A percentile compares a stretch with the other conserved stretches of the same genome.
phyloP scores from a whole-genome alignment of 2,888 invertebrate genomes.

The Aphelenchoides bicaudatus region DNA sequence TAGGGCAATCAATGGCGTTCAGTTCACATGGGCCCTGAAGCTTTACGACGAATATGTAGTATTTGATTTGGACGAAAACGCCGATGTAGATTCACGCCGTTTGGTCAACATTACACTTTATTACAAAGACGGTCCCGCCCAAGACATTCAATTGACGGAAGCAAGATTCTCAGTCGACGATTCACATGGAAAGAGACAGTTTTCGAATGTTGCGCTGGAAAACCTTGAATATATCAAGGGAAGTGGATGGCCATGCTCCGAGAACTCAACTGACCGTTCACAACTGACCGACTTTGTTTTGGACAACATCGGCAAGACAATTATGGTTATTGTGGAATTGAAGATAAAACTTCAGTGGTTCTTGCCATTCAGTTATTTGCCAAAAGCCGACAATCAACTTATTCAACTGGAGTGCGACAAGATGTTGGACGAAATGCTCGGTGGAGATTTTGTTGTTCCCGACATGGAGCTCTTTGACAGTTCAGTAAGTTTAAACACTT shows the following conservation, averaged over 20 bases:
- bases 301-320: slow-evolving; percentile 40
- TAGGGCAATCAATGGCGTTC: slow-evolving; percentile 57
- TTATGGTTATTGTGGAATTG: slow-evolving; percentile 48
- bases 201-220: slow-evolving; percentile 29
- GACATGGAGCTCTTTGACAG: slow-evolving; percentile 36
- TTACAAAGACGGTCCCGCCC: slow-evolving; percentile 56
- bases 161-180: slow-evolving; percentile 37
- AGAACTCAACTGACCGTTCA: slow-evolving; percentile 27
- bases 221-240: slow-evolving; percentile 40
- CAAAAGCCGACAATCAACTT: slow-evolving; percentile 42
- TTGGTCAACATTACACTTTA: slow-evolving; percentile 49
- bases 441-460: slow-evolving; percentile 29
- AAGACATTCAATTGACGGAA: slow-evolving; percentile 46
- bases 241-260: slow-evolving; percentile 48
- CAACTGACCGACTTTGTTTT: slow-evolving; percentile 49
- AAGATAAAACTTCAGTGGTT: slow-evolving; percentile 46
- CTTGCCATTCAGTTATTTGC: slow-evolving; percentile 52
- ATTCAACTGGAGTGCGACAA: slow-evolving; percentile 38
- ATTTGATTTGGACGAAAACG: slow-evolving; percentile 23
- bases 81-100: slow-evolving; percentile 14
- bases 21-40: slow-evolving; percentile 56
- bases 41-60: slow-evolving; percentile 43
- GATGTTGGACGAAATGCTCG: slow-evolving; percentile 35
- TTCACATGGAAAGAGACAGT: slow-evolving; percentile 22
- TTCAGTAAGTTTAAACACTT: slow-evolving; percentile 15